Evolutionary conservation across 2,113 vertebrate genomes (phyloP), one percentile per base, ranked within the genome.

Genomic region (Chunga burmeisteri): DNA sequence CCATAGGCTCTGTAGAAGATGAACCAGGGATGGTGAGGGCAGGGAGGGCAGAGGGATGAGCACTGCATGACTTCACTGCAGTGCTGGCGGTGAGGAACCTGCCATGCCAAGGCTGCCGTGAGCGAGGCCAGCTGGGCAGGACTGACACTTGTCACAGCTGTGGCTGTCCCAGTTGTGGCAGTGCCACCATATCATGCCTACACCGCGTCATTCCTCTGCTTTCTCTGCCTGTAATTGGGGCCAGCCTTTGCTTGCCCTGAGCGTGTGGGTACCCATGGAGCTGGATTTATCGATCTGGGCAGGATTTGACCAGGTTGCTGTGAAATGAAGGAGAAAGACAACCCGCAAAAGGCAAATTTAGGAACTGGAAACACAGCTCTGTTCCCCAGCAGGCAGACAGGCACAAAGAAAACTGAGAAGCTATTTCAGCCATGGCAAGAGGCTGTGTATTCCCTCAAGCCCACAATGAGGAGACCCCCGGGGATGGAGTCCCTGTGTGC

Each of bases 11-110:
- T 42, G 49, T 3, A 30, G 67, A 34, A 49, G n/a, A 10, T 5
- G 40, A 8, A 21, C n/a, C 20, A 30, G 58, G 58, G 67, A 30
- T n/a, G 58, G 67, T 26, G 50, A n/a, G 18, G 40, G 36, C 46
- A n/a, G 30, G 53, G 55, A 25, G 21, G 32, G 19, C n/a, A 18
- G 44, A 23, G 13, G 40, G 47, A 27, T 23, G 19, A 42, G 52
- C 59, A 30, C 50, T 7, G 14, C 26, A 10, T 0, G 1, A 10
- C 3, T 38, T 15, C n/a, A 12, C 10, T 0, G 1, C 0, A 2
- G 38, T 36, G 46, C 73, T 44, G 50, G 59, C 6, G 1, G 21
- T 6, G 34, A 14, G 27, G 27, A 73, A 6, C 38, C 29, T n/a
- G 55, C 56, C 2, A 3, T 7, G 50, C 40, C 6, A 5, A 32